phyloP scores from a whole-genome alignment of 1,140 invertebrate species.

The Cydia splendana region DNA sequence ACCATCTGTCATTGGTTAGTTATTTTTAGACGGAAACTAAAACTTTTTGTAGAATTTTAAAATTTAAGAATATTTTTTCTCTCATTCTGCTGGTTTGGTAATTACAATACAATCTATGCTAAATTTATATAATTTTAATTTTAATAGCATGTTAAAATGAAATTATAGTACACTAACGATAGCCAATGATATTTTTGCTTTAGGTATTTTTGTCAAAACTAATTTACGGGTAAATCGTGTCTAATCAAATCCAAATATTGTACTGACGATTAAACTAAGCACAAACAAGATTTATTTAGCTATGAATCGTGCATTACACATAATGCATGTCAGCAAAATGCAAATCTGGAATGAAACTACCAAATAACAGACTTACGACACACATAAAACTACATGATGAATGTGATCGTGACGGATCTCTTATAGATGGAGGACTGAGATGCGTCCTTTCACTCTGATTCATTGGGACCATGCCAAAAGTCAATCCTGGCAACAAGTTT shows the following conservation, averaged over 20 bases:
- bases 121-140: too few relatives aligned
- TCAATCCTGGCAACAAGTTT: background rate
- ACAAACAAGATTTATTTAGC: background rate
- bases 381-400: slow-evolving; percentile 9
- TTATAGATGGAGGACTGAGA: background rate
- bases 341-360: slow-evolving; percentile 11
- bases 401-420: slow-evolving; percentile 21
- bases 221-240: background rate
- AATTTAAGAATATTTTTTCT: too few relatives aligned
- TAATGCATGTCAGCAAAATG: slow-evolving; percentile 23
- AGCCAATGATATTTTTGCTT: too few relatives aligned
- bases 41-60: too few relatives aligned
- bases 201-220: too few relatives aligned
- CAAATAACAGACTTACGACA: background rate
- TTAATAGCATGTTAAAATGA: too few relatives aligned
- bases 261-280: background rate
- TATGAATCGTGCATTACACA: background rate
- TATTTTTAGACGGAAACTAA: too few relatives aligned
- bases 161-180: too few relatives aligned
- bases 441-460: background rate
- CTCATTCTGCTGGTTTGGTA: too few relatives aligned
- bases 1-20: too few relatives aligned
- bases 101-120: too few relatives aligned
- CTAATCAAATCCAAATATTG: background rate
- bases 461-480: background rate